phyloP scores from a whole-genome alignment of 1,140 invertebrate species.

The Pseudoatta argentina region DNA sequence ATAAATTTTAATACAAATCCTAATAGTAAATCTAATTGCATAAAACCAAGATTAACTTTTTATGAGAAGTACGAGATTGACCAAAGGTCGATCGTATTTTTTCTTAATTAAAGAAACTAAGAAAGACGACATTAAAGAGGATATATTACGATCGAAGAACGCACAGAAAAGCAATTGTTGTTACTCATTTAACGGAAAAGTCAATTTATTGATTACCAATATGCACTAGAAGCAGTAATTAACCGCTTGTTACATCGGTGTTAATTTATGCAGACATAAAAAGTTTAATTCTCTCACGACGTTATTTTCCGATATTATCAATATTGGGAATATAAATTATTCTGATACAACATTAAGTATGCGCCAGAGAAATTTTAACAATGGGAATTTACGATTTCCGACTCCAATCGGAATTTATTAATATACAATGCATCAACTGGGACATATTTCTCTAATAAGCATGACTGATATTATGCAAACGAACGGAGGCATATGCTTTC shows the following conservation, averaged over 20 bases:
- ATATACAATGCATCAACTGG: neutral
- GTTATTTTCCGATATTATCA: slow-evolving; percentile 1
- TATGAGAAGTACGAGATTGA: neutral
- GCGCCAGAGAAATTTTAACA: slow-evolving; percentile 18
- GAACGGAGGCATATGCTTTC: neutral
- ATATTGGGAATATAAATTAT: slow-evolving; percentile 29
- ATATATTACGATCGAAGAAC: slow-evolving; percentile 6
- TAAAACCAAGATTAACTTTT: slow-evolving; percentile 34
- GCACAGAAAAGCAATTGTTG: neutral
- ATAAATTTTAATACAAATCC: slow-evolving; percentile 16
- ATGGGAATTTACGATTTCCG: neutral
- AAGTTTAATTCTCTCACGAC: slow-evolving; percentile 22
- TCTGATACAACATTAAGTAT: slow-evolving; percentile 4
- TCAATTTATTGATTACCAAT: slow-evolving; percentile 45
- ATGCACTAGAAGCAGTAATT: slow-evolving; percentile 15
- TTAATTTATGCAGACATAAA: slow-evolving; percentile 45
- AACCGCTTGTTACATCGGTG: slow-evolving; percentile 20
- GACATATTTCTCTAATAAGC: slow-evolving; percentile 1
- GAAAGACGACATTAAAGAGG: slow-evolving; percentile 42
- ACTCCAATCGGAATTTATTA: slow-evolving; percentile 31
- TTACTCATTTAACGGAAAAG: slow-evolving; percentile 21
- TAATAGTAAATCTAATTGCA: slow-evolving; percentile 18
- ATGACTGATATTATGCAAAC: slow-evolving; percentile 29
- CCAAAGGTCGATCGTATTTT: neutral
- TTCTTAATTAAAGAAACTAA: slow-evolving; percentile 49